Evolutionary conservation across 1,140 invertebrate genomes (phyloP).

Genomic region (Gonatopus flavifemur): DNA sequence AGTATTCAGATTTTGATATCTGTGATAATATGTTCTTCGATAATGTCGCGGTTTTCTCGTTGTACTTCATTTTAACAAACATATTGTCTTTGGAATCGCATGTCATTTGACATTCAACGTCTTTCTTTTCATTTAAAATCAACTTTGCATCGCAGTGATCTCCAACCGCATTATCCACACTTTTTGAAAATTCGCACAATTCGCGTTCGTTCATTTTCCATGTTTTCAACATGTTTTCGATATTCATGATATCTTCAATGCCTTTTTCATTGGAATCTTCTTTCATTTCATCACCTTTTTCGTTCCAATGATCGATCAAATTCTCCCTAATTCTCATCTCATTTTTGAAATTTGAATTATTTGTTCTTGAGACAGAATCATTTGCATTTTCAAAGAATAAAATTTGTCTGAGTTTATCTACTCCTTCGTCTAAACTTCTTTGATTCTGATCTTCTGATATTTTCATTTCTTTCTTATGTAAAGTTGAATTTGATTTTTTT

Average conservation of each 20-base stretch:
- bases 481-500: constrained; percentile 7
- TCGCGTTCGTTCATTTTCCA: background rate
- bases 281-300: background rate
- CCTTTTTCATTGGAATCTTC: background rate
- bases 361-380: background rate
- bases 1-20: constrained; percentile 28
- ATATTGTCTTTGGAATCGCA: constrained; percentile 1
- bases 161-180: no score
- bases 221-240: background rate
- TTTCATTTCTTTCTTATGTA: constrained; percentile 9
- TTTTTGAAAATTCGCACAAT: no score
- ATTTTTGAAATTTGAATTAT: background rate
- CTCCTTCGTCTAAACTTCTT: constrained; percentile 9
- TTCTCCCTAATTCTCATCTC: background rate
- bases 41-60: constrained; percentile 5
- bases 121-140: background rate
- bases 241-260: background rate
- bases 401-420: background rate
- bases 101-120: no score
- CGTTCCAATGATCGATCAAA: background rate
- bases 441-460: background rate
- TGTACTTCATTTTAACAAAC: constrained; percentile 23
- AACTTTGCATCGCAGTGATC: constrained; percentile 1
- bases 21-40: constrained; percentile 11
- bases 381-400: constrained; percentile 14